Conservation (phyloP, 2,888 invertebrate genomes). For the Pollenia labialis region DNA sequence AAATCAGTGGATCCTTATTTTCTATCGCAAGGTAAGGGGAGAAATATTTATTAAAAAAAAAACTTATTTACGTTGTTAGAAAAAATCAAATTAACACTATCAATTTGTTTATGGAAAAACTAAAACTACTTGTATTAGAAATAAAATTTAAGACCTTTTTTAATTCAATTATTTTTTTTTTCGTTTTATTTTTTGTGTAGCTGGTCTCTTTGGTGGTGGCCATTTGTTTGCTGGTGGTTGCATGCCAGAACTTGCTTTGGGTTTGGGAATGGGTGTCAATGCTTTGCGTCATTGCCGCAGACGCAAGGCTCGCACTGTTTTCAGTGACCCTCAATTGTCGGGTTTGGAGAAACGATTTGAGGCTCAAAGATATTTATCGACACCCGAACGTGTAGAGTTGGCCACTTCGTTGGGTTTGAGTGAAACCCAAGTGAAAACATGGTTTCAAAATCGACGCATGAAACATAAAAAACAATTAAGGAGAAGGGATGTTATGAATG, state of each 20-base stretch:
- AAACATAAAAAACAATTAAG: constrained; percentile 95
- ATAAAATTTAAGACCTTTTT: constrained; percentile 39
- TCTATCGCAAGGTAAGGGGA: constrained; percentile 87
- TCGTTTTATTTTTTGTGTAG: constrained; percentile 68
- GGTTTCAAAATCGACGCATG: constrained; percentile 99
- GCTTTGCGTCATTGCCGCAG: constrained; percentile 97
- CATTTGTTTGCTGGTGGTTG: constrained; percentile 83
- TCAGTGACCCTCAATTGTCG: constrained; percentile 91
- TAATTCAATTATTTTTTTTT: constrained; percentile 51
- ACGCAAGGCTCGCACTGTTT: constrained; percentile 97
- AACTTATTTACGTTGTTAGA: neutral
- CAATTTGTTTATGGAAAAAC: constrained; percentile 36
- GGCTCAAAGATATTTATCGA: constrained; percentile 96
- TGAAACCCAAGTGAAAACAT: constrained; percentile 98
- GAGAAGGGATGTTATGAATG: constrained; percentile 82
- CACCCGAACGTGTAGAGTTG: constrained; percentile 97
- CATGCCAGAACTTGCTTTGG: constrained; percentile 83
- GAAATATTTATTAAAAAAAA: neutral
- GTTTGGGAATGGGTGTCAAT: constrained; percentile 84
- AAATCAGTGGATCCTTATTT: constrained; percentile 90
- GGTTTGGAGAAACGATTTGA: constrained; percentile 98
- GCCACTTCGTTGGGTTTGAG: constrained; percentile 96
- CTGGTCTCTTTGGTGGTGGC: constrained; percentile 83
- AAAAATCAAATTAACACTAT: constrained; percentile 65
- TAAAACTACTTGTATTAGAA: constrained; percentile 16